Evolutionary conservation across 2,888 invertebrate species (phyloP).

Genomic region (Onthophagus sagittarius): DNA sequence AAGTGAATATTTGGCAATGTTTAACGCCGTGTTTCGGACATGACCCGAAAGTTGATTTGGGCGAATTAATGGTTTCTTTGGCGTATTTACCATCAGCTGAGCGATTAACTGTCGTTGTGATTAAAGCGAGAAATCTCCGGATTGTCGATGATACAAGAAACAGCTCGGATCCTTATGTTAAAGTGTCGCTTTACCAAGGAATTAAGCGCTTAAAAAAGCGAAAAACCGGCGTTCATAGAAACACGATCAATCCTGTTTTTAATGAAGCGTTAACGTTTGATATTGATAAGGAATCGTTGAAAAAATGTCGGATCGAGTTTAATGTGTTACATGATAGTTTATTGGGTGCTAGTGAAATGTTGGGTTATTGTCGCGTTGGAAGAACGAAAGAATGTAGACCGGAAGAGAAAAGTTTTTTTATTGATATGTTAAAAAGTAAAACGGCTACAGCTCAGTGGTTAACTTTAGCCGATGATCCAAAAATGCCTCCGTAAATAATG

Average conservation of each 20-base stretch:
- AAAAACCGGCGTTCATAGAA: slow-evolving; percentile 51
- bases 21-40: slow-evolving; percentile 53
- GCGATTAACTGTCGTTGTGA: slow-evolving; percentile 56
- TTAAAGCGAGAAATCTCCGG: slow-evolving; percentile 54
- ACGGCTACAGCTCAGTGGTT: slow-evolving; percentile 60
- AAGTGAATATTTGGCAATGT: slow-evolving; percentile 56
- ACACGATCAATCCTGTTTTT: slow-evolving; percentile 51
- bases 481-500: slow-evolving; percentile 18
- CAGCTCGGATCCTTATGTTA: slow-evolving; percentile 52
- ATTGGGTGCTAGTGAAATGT: slow-evolving; percentile 56
- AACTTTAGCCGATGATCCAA: slow-evolving; percentile 49
- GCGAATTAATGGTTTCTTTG: slow-evolving; percentile 57
- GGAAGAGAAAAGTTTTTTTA: slow-evolving; percentile 54
- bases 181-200: slow-evolving; percentile 49
- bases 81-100: slow-evolving; percentile 56
- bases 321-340: slow-evolving; percentile 60
- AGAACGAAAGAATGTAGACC: slow-evolving; percentile 46
- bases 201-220: slow-evolving; percentile 51
- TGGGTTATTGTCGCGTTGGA: slow-evolving; percentile 54
- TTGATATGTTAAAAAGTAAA: slow-evolving; percentile 55
- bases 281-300: slow-evolving; percentile 53
- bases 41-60: slow-evolving; percentile 49
- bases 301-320: slow-evolving; percentile 56
- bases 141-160: slow-evolving; percentile 48
- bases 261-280: slow-evolving; percentile 54